phyloP scores from a whole-genome alignment of 2,113 vertebrate genomes.

The Propithecus coquereli region DNA sequence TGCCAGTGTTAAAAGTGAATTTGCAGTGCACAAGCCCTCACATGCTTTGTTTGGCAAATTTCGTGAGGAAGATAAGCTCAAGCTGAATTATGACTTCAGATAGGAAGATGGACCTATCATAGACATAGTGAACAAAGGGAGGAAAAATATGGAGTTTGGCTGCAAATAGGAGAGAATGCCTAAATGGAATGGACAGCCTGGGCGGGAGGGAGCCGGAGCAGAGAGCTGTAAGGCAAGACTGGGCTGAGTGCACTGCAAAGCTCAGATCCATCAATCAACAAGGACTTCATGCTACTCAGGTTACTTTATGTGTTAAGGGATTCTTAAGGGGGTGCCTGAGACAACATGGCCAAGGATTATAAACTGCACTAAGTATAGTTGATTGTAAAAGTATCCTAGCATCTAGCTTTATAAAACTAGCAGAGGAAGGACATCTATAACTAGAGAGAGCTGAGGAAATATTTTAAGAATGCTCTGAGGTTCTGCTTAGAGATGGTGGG shows the following conservation, averaged over 20 bases:
- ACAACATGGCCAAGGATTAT: constrained; percentile 60
- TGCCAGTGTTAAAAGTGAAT: background rate
- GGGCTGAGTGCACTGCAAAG: background rate
- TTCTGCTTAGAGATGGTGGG: constrained; percentile 38
- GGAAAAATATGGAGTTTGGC: background rate
- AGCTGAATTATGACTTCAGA: constrained; percentile 14
- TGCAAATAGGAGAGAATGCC: background rate
- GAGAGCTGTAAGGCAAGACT: background rate
- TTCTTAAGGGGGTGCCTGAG: constrained; percentile 56
- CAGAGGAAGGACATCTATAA: constrained; percentile 41
- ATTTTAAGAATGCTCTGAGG: constrained; percentile 70
- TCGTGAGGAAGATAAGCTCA: background rate
- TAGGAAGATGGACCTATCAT: background rate
- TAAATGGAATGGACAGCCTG: background rate
- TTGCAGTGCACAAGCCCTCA: background rate
- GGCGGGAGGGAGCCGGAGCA: background rate
- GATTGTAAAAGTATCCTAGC: constrained; percentile 58
- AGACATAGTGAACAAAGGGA: background rate
- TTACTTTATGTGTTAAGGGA: constrained; percentile 67
- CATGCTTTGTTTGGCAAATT: constrained; percentile 45
- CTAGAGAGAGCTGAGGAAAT: constrained; percentile 52
- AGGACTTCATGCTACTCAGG: constrained; percentile 65
- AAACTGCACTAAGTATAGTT: constrained; percentile 57
- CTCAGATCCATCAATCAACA: constrained; percentile 61
- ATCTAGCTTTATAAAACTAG: background rate